Evolutionary conservation across 2,888 invertebrate genomes (phyloP), one percentile per base, ranked within the genome.

Genomic region (Latheticus oryzae): DNA sequence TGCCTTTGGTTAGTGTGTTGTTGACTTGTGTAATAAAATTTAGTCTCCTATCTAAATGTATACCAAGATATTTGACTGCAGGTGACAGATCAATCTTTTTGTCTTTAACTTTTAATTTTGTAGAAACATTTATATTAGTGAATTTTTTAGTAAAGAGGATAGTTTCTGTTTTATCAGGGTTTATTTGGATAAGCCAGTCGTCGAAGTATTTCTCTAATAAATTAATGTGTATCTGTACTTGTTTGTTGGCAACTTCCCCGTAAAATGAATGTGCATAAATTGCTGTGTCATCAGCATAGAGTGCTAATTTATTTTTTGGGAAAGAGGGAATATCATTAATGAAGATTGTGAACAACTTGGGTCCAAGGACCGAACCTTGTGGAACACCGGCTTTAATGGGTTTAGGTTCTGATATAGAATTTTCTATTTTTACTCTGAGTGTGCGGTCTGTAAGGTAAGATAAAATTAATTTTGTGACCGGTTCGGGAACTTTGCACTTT

Each of bases 401-500:
- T 12, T 11, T 33, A 3, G 12, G 4, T 2, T 5, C 4, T 5
- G 33, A 33, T n/a, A 33, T 3, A 3, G 1, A 3, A 12, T 33
- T 12, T 5, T 11, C 15, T 3, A 11, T 3, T 33, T 12, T 33
- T 3, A 33, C 33, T 3, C 4, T 8, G n/a, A 33, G n/a, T 3
- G 33, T 12, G 12, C 1, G 9, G 15, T 15, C 12, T 5, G 33
- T 33, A 11, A 33, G 33, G 13, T 33, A 33, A 3, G 33, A 33
- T 21, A 21, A n/a, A n/a, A n/a, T n/a, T n/a, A n/a, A n/a, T n/a
- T n/a, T n/a, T n/a, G n/a, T n/a, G n/a, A n/a, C n/a, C n/a, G n/a
- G n/a, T n/a, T n/a, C n/a, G n/a, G 69, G 68, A 17, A 68, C 60
- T 12, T 65, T 51, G 19, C 56, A 13, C 35, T 60, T 37, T 1